Evolutionary conservation across 2,797 vertebrate species (phyloP), one percentile per base, ranked within the genome.

Genomic region (Astyanax mexicanus): DNA sequence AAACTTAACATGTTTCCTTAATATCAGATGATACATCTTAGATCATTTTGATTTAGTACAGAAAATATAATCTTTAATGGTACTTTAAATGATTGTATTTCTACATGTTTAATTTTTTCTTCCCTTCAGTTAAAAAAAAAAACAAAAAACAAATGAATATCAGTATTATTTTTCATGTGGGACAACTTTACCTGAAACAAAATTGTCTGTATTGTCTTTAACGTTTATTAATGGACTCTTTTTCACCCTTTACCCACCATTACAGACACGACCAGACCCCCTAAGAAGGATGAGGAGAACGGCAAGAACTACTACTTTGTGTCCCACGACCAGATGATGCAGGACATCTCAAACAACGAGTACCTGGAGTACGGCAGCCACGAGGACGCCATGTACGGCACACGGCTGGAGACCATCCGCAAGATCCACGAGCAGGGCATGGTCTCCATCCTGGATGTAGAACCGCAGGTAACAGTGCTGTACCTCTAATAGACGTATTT

Each of bases 361-460:
- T 98, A 99, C 89, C 92, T 99, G 92, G 97, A 99, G 92, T 99
- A 99, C 49, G 97, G 98, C 89, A 99, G 97, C 93, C 97, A 99
- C 15, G 97, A 99, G 89, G 98, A 98, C 81, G 96, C 97, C 79
- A 99, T 99, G 97, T 99, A 98, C 27, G 98, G 97, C 65, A 99
- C 98, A 62, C 94, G 97, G 88, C 94, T 99, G 88, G 97, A 98
- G 93, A 99, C 98, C 84, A 98, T 99, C 86, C 94, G 96, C 35
- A 95, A 97, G 90, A 98, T 99, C 87, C 96, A 99, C 15, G 95
- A 98, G 77, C 95, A 97, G 91, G 95, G 94, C 80, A 93, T 96
- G 79, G 94, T 99, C 77, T 94, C 96, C 78, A 98, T 99, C 85
- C 94, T 99, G 89, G 98, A 99, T 25, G 97, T 99, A 78, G 98